Percentiles rank a stretch among this genome's conserved stretches.
These are phyloP conservation scores for Anser cygnoides DNA, from an alignment of 2,113 vertebrate species.

Conservation along the genomic window DNA sequence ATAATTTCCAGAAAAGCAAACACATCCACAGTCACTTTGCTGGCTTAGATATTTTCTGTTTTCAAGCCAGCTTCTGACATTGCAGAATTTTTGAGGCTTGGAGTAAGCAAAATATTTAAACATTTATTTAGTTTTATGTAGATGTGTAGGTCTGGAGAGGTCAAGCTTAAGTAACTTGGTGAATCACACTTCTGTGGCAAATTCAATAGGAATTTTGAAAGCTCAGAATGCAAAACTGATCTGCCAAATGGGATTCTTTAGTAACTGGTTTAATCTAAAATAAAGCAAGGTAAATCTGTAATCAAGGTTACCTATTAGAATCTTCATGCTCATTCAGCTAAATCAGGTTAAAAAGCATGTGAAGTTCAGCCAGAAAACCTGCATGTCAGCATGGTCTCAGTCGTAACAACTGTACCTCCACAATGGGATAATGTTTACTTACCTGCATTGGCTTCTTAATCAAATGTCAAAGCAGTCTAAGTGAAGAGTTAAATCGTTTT, in stretches of 20 bases:
- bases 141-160: background rate
- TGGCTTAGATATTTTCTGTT: background rate
- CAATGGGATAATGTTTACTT: background rate
- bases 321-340: background rate
- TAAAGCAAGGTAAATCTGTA: background rate
- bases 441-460: background rate
- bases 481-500: background rate
- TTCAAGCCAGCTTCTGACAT: background rate
- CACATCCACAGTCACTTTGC: background rate
- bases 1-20: background rate
- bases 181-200: background rate
- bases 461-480: background rate
- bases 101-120: slow-evolving; percentile 20
- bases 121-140: background rate
- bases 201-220: background rate
- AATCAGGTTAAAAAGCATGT: background rate
- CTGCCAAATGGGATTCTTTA: background rate
- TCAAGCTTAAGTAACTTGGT: background rate
- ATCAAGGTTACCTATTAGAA: background rate
- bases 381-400: background rate
- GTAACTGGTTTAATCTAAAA: background rate
- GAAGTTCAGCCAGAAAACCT: background rate
- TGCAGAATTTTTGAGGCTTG: background rate
- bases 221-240: background rate
- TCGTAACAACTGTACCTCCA: background rate